Base-by-base conservation (phyloP, 1,140 invertebrate genomes). In the Eubasilissa regina region DNA sequence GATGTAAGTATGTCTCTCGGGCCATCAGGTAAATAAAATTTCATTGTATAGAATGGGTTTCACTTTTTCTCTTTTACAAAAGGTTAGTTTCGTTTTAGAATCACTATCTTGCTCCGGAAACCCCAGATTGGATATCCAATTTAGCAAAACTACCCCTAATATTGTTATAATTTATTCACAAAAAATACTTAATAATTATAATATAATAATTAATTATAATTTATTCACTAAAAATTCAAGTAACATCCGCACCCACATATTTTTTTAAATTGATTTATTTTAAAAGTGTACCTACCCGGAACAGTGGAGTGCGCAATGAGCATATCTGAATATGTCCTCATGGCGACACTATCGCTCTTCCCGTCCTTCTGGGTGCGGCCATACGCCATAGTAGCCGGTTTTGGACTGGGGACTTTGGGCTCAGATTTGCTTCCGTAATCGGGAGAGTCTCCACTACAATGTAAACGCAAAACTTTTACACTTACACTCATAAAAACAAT, bases 241-340 rank as follows among this genome's bases (percentile, higher is more conserved):
- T n/a, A n/a, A n/a, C n/a, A n/a, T n/a, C n/a, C n/a, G n/a, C n/a
- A n/a, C n/a, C n/a, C n/a, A n/a, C n/a, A n/a, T n/a, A n/a, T n/a
- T 51, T 72, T 48, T 51, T 72, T 8, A 72, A 13, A 66, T n/a
- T n/a, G n/a, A 43, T 35, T n/a, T 10, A 68, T 10, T 9, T n/a
- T 55, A 73, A 43, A 76, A 48, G 0, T 66, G 15, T 53, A 72
- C 56, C 19, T 82, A 90, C 90, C 91, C 13, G 92, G 90, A 1
- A 92, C 82, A 7, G 93, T 95, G 21, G 93, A 92, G 86, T 94
- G 90, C 47, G 90, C 92, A 45, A 94, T 89, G 11, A 94, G 84
- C 47, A 93, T 92, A 86, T 95, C 93, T 12, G 90, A 90, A 84
- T 89, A 91, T 47, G 91, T 89, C 58, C 89, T 85, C 77, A 83